Percentiles rank a stretch among this genome's conserved stretches.
Evolutionary conservation across 2,888 invertebrate species (phyloP).

Genomic region (Phortica magna): DNA sequence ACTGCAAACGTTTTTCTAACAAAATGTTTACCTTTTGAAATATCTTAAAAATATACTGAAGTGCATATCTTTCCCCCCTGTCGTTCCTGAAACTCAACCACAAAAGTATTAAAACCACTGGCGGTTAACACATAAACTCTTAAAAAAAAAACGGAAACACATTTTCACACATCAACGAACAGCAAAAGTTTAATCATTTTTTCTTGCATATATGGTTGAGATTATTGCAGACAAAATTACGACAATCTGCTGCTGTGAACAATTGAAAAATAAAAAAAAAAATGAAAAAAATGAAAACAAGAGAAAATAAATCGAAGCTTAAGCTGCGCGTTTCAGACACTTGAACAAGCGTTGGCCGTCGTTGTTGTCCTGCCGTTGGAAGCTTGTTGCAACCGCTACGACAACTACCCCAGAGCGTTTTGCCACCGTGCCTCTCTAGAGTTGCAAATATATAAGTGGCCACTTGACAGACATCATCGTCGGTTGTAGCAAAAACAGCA

Average conservation of each 20-base stretch:
- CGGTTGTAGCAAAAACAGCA: conserved; percentile 10
- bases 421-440: conserved; percentile 53
- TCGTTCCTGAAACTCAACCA: background rate
- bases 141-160: conserved; percentile 37
- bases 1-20: background rate
- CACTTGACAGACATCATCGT: conserved; percentile 68
- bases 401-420: conserved; percentile 4
- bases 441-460: conserved; percentile 72
- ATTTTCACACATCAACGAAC: conserved; percentile 65
- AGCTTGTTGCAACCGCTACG: conserved; percentile 38
- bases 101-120: background rate
- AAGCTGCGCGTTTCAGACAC: conserved; percentile 55
- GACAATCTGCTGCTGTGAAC: conserved; percentile 58
- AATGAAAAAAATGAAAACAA: background rate
- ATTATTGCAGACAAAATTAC: conserved; percentile 50
- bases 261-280: conserved; percentile 16
- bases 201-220: conserved; percentile 30
- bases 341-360: conserved; percentile 64
- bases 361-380: conserved; percentile 56
- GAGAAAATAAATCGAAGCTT: conserved; percentile 29
- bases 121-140: conserved; percentile 15
- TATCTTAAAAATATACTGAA: background rate
- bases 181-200: conserved; percentile 50
- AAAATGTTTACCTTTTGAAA: background rate
- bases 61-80: background rate